These are phyloP conservation scores for Ictalurus punctatus DNA, from an alignment of 2,113 vertebrate species.

Conservation along the genomic window DNA sequence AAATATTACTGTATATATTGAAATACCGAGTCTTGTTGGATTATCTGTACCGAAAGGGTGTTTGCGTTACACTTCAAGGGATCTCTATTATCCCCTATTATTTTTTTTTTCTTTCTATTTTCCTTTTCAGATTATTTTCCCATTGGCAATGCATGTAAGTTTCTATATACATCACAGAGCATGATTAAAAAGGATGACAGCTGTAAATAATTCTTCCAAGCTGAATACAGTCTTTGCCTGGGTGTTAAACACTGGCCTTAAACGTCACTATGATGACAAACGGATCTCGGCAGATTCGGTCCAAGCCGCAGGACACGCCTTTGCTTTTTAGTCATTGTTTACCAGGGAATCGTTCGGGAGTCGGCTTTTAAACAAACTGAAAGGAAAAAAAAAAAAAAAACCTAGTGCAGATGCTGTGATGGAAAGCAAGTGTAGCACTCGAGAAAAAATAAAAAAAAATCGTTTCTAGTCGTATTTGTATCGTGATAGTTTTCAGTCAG, in stretches of 20 bases:
- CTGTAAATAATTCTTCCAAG: neutral
- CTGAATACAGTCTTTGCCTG: neutral
- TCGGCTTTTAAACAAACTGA: conserved; percentile 34
- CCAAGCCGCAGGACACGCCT: conserved; percentile 26
- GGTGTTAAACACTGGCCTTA: neutral
- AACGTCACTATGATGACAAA: neutral
- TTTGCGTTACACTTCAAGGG: neutral
- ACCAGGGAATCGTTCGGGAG: conserved; percentile 6
- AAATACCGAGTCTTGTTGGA: neutral
- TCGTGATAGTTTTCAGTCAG: neutral
- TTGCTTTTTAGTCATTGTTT: conserved; percentile 30
- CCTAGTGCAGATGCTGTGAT: conserved; percentile 8
- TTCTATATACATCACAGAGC: neutral
- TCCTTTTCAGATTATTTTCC: neutral
- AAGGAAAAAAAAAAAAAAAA: neutral
- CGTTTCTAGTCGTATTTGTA: neutral
- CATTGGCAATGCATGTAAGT: neutral
- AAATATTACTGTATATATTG: neutral
- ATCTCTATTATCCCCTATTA: neutral
- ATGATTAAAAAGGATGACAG: neutral
- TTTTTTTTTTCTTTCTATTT: neutral
- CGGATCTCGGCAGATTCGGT: neutral
- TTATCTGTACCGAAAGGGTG: neutral
- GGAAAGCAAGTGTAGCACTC: neutral
- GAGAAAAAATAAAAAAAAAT: too few species aligned